These are phyloP conservation scores for Parnassius glacialis DNA, from an alignment of 2,888 invertebrate genomes.

Conservation along the genomic window DNA sequence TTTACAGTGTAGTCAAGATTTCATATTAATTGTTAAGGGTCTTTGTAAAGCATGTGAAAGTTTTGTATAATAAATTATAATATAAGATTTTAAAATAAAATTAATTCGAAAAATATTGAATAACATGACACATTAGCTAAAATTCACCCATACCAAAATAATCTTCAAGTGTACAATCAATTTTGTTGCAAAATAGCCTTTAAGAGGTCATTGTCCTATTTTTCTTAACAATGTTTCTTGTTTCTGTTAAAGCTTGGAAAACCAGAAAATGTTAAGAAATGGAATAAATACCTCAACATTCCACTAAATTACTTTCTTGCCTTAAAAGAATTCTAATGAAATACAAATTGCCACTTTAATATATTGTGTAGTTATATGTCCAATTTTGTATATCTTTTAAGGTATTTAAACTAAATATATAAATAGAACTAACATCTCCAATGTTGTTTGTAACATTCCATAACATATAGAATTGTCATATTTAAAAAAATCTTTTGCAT, in stretches of 20 bases:
- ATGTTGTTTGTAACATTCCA: neutral
- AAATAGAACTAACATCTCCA: neutral
- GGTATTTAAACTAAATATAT: neutral
- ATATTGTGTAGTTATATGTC: neutral
- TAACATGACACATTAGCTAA: too few species aligned
- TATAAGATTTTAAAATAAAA: too few species aligned
- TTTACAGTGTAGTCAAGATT: neutral
- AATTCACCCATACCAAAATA: too few species aligned
- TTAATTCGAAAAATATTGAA: too few species aligned
- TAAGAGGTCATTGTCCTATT: neutral
- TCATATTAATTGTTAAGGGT: neutral
- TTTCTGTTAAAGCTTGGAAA: neutral
- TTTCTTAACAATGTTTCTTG: neutral
- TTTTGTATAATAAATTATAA: too few species aligned
- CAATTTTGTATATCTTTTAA: neutral
- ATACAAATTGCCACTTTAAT: neutral
- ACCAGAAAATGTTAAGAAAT: neutral
- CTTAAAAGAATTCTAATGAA: too few species aligned
- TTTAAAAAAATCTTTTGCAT: too few species aligned
- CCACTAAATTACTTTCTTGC: neutral
- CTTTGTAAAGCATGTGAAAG: too few species aligned
- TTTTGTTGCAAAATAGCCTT: slow-evolving; percentile 1
- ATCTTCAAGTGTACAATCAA: too few species aligned
- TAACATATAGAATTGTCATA: too few species aligned
- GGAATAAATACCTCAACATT: slow-evolving; percentile 2